Conservation (phyloP, 1,140 invertebrate species). For the Aphis gossypii region DNA sequence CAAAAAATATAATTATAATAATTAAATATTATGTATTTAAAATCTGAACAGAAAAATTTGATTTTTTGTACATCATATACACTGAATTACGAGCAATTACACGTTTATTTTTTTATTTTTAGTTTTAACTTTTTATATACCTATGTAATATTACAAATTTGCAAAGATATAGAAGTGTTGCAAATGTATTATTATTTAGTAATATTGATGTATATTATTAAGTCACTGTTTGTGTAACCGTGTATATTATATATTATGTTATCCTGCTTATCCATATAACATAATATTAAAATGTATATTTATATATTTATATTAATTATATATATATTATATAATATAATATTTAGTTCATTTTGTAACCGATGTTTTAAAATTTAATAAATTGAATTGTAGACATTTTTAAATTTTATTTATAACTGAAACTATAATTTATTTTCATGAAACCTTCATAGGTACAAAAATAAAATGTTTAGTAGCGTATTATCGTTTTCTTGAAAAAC, state of each 20-base stretch:
- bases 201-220: background rate
- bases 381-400: background rate
- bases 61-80: background rate
- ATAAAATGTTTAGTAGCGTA: background rate
- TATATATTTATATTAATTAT: no score
- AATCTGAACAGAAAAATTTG: background rate
- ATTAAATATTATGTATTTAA: background rate
- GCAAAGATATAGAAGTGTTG: no score
- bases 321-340: background rate
- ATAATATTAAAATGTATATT: background rate
- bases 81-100: no score
- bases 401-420: background rate
- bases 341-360: background rate
- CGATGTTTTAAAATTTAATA: background rate
- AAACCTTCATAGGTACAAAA: no score
- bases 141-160: no score
- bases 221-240: no score
- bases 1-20: background rate
- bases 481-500: background rate
- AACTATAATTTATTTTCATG: background rate
- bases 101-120: no score
- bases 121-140: no score
- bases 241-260: no score
- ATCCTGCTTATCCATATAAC: no score
- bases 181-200: background rate